Conservation (phyloP, 2,888 invertebrate genomes). For the Sphaerophoria taeniata region DNA sequence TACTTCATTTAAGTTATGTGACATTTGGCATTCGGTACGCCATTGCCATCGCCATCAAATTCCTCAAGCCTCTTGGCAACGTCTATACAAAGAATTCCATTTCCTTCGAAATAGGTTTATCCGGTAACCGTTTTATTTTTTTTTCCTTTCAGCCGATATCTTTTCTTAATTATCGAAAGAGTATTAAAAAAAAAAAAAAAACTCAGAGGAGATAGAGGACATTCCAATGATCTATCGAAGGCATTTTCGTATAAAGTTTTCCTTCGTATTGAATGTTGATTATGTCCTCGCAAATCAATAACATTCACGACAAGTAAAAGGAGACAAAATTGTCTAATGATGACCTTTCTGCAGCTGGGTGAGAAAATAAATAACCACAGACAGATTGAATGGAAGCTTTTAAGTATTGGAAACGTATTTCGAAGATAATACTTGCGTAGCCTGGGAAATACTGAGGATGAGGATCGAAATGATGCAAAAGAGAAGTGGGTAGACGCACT, state of each 20-base stretch:
- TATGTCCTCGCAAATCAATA: constrained; percentile 62
- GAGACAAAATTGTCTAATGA: constrained; percentile 57
- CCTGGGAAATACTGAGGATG: too few relatives aligned
- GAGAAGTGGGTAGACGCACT: too few relatives aligned
- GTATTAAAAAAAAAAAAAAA: background rate
- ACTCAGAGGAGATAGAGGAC: background rate
- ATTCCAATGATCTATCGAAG: constrained; percentile 1
- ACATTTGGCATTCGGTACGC: constrained; percentile 21
- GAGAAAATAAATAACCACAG: too few relatives aligned
- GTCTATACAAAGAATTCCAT: constrained; percentile 20
- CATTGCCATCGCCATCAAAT: background rate
- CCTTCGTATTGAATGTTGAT: constrained; percentile 55
- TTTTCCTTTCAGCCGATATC: constrained; percentile 13
- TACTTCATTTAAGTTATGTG: constrained; percentile 14
- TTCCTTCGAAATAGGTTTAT: constrained; percentile 39
- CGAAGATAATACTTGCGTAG: too few relatives aligned
- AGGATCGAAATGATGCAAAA: too few relatives aligned
- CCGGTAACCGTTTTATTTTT: constrained; percentile 33
- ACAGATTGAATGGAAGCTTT: too few relatives aligned
- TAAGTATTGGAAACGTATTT: too few relatives aligned
- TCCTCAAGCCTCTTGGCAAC: constrained; percentile 37
- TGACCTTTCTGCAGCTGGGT: constrained; percentile 44
- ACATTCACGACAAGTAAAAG: constrained; percentile 58
- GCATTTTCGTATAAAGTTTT: constrained; percentile 15
- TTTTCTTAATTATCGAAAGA: constrained; percentile 48